phyloP scores from a whole-genome alignment of 2,888 invertebrate genomes.

The Xylocampa areola region DNA sequence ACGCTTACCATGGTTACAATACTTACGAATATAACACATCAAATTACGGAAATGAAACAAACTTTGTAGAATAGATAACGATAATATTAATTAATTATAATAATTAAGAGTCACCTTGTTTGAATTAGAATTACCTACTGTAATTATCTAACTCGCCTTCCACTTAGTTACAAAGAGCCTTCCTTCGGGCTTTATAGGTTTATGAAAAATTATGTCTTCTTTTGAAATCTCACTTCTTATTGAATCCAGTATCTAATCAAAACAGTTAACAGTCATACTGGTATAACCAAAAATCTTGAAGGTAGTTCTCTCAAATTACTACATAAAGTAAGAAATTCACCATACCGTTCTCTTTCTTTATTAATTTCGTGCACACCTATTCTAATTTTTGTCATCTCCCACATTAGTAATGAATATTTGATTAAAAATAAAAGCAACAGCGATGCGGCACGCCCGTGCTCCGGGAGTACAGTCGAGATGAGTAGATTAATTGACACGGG shows the following conservation, averaged over 20 bases:
- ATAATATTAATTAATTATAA: no score
- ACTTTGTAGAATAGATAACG: no score
- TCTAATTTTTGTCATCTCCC: constrained; percentile 54
- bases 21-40: constrained; percentile 56
- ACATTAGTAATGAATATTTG: constrained; percentile 46
- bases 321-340: constrained; percentile 55
- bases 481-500: no score
- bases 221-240: constrained; percentile 39
- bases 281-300: constrained; percentile 50
- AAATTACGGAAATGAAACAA: constrained; percentile 56
- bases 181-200: constrained; percentile 49
- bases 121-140: no score
- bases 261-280: constrained; percentile 51
- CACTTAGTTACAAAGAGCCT: constrained; percentile 45
- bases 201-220: constrained; percentile 50
- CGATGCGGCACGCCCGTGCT: no score
- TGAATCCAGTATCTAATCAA: constrained; percentile 54
- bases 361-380: constrained; percentile 54
- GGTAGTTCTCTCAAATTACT: constrained; percentile 55
- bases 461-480: no score
- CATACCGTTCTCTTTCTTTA: constrained; percentile 53
- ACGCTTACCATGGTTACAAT: constrained; percentile 57
- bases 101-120: no score
- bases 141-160: constrained; percentile 32
- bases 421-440: constrained; percentile 52